Evolutionary conservation across 2,113 vertebrate genomes (phyloP), one percentile per base, ranked within the genome.

Genomic region (Takifugu bimaculatus): DNA sequence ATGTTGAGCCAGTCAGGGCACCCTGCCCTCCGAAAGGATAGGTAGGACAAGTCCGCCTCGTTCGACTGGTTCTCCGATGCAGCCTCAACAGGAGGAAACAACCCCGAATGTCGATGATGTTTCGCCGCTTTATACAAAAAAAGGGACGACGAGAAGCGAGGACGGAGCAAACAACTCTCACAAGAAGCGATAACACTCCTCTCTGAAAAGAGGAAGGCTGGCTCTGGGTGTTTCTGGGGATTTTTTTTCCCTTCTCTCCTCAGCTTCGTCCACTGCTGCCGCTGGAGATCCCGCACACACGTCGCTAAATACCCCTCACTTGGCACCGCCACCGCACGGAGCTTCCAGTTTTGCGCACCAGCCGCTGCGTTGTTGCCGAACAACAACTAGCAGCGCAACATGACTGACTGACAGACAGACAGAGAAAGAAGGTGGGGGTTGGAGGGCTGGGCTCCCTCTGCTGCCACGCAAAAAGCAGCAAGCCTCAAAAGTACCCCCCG

Each of bases 351-450:
- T 79, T 73, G 77, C 70, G 79, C 79, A 80, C 80, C 76, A 68
- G 58, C 44, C 44, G 44, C 44, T 58, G 72, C 35, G 58, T 68
- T 61, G 79, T 70, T 57, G n/a, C 70, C 26, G 71, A 79, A 84
- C 82, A 79, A 82, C 84, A 86, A 84, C 79, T 68, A 78, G 70
- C 77, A 72, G 60, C 72, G 32, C 77, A 73, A 74, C 61, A 67
- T 60, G 72, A 68, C 70, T 69, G 70, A 50, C 68, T 64, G 76
- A 68, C 73, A 70, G 79, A 78, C 68, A 72, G 54, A 20, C 54
- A 15, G 12, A 15, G 44, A 6, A 13, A 45, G 44, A 15, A 11
- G 11, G 44, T 0, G 44, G 9, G 51, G 62, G 27, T 9, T 45
- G 57, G 60, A 47, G 68, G 68, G 75, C 63, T 28, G 48, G 26